Evolutionary conservation across 2,113 vertebrate genomes (phyloP).

Genomic region (Silurus asotus): DNA sequence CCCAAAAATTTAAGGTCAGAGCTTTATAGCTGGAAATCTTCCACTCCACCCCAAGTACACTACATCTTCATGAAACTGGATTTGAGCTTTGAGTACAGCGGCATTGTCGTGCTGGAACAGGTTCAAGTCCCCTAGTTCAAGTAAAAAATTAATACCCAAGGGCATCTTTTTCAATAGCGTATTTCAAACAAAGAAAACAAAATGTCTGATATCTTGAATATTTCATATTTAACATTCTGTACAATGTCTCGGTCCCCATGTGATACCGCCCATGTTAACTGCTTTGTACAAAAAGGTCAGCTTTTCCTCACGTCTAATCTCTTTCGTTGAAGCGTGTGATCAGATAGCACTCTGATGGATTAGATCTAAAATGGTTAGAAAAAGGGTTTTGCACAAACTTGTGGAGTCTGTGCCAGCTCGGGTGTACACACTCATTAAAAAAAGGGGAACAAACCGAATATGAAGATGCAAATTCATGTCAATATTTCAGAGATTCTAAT

Average conservation of each 20-base stretch:
- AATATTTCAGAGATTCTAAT: not conserved
- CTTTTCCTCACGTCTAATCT: not conserved
- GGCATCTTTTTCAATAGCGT: too few relatives aligned
- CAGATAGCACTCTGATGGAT: not conserved
- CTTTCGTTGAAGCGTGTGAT: not conserved
- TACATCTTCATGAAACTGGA: too few relatives aligned
- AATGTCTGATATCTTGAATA: too few relatives aligned
- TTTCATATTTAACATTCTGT: not conserved
- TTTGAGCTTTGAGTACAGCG: too few relatives aligned
- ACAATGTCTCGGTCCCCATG: not conserved
- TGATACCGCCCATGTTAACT: not conserved
- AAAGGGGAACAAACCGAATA: not conserved
- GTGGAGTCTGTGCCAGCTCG: not conserved
- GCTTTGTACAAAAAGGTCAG: not conserved
- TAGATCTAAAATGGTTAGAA: not conserved
- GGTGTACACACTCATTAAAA: not conserved
- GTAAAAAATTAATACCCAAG: too few relatives aligned
- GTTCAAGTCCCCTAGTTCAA: too few relatives aligned
- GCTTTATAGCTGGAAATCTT: too few relatives aligned
- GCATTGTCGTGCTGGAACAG: too few relatives aligned
- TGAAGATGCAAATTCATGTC: not conserved
- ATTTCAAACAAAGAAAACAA: too few relatives aligned
- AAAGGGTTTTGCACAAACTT: not conserved
- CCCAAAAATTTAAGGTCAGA: too few relatives aligned
- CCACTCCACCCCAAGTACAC: too few relatives aligned